Conservation (phyloP, 1,140 invertebrate genomes). For the Drosophila pectinifera region DNA sequence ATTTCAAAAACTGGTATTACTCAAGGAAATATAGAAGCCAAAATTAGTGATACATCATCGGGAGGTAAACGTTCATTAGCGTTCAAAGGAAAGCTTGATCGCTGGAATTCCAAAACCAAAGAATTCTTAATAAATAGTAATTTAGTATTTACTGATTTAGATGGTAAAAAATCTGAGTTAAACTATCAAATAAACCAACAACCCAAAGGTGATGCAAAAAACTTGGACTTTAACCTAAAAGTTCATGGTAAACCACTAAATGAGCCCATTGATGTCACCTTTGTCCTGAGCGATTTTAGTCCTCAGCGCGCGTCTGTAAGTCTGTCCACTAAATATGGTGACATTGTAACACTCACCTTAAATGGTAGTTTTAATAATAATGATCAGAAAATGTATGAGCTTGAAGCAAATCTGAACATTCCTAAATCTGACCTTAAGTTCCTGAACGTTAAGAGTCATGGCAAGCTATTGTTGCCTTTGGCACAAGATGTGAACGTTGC, state of each 20-base stretch:
- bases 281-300: conserved; percentile 69
- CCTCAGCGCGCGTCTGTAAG: conserved; percentile 50
- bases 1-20: conserved; percentile 66
- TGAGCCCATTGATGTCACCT: conserved; percentile 70
- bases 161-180: conserved; percentile 76
- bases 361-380: conserved; percentile 85
- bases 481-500: background rate
- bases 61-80: conserved; percentile 76
- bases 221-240: conserved; percentile 47
- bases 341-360: conserved; percentile 45
- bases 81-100: conserved; percentile 85
- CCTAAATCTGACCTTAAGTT: conserved; percentile 86
- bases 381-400: conserved; percentile 67
- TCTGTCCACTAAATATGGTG: conserved; percentile 62
- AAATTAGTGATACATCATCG: conserved; percentile 74
- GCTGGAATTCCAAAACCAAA: conserved; percentile 84
- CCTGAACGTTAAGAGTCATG: conserved; percentile 57
- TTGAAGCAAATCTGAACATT: conserved; percentile 83
- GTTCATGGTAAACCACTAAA: conserved; percentile 84
- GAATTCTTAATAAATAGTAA: conserved; percentile 82
- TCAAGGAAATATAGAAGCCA: conserved; percentile 73
- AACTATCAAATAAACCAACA: conserved; percentile 66
- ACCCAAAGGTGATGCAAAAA: conserved; percentile 66
- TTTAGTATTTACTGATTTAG: conserved; percentile 70
- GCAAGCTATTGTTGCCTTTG: conserved; percentile 58